A percentile compares a stretch with the other conserved stretches of the same genome.
Evolutionary conservation across 2,113 vertebrate genomes (phyloP).

Genomic region (Hymenochirus boettgeri): DNA sequence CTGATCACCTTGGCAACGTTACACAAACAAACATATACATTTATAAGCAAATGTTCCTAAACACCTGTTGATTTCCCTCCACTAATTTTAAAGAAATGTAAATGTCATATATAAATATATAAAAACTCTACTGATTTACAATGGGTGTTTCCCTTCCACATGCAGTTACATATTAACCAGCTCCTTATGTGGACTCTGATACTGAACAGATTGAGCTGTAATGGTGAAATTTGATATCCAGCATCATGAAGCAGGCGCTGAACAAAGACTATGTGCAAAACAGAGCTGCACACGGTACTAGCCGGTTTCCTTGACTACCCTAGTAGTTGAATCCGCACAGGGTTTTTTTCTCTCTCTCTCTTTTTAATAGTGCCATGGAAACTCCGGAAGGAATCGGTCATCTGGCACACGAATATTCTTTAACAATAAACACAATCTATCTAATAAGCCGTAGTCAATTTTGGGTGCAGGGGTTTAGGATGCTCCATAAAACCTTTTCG

Average conservation of each 20-base stretch:
- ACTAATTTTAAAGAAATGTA: neutral
- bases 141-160: neutral
- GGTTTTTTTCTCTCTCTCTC: neutral
- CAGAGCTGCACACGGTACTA: slow-evolving; percentile 17
- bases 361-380: slow-evolving; percentile 6
- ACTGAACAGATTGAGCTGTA: slow-evolving; percentile 18
- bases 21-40: too few relatives aligned
- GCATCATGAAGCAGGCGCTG: neutral
- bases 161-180: slow-evolving; percentile 1
- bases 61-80: too few relatives aligned
- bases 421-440: too few relatives aligned
- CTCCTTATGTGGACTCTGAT: neutral
- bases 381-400: slow-evolving; percentile 8
- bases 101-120: too few relatives aligned
- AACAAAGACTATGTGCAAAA: slow-evolving; percentile 15
- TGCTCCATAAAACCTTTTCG: too few relatives aligned
- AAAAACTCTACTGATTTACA: too few relatives aligned
- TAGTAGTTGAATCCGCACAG: slow-evolving; percentile 13
- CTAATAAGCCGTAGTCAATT: too few relatives aligned
- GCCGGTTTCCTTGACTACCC: slow-evolving; percentile 22
- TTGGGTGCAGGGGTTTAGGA: too few relatives aligned
- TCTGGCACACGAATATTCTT: too few relatives aligned
- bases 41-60: too few relatives aligned
- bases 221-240: slow-evolving; percentile 19
- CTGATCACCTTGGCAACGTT: too few relatives aligned